Percentiles rank a stretch among this genome's conserved stretches.
phyloP scores from a whole-genome alignment of 2,888 invertebrate species.

The Tupiocoris notatus region DNA sequence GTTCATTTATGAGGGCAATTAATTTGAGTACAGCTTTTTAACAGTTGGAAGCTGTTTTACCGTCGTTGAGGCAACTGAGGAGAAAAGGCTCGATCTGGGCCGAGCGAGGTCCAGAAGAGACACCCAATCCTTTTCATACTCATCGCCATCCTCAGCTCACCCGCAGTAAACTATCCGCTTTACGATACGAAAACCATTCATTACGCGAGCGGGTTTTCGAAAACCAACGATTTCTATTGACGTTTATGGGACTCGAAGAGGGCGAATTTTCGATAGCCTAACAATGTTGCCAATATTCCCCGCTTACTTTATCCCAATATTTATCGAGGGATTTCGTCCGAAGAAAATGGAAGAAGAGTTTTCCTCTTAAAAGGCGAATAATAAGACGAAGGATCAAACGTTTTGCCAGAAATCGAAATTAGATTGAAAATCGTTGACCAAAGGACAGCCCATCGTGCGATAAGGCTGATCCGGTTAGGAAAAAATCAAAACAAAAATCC shows the following conservation, averaged over 20 bases:
- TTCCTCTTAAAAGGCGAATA: not conserved
- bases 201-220: conserved; percentile 16
- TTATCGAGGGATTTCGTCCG: conserved; percentile 6
- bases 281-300: too few relatives aligned
- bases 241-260: conserved; percentile 26
- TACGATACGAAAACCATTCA: conserved; percentile 28
- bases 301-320: conserved; percentile 25
- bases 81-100: too few relatives aligned
- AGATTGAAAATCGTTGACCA: not conserved
- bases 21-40: conserved; percentile 40
- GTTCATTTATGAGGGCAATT: conserved; percentile 38
- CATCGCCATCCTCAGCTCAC: conserved; percentile 10
- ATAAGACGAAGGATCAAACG: not conserved
- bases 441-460: too few relatives aligned
- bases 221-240: conserved; percentile 25
- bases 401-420: not conserved
- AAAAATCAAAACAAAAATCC: too few relatives aligned
- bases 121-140: not conserved
- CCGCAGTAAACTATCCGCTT: conserved; percentile 35
- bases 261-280: conserved; percentile 20
- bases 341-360: not conserved
- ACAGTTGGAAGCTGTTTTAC: conserved; percentile 29
- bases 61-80: not conserved
- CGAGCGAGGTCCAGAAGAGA: too few relatives aligned
- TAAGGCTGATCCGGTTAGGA: too few relatives aligned